Conservation (phyloP, 2,888 invertebrate species). For the Caenorhabditis angaria region DNA sequence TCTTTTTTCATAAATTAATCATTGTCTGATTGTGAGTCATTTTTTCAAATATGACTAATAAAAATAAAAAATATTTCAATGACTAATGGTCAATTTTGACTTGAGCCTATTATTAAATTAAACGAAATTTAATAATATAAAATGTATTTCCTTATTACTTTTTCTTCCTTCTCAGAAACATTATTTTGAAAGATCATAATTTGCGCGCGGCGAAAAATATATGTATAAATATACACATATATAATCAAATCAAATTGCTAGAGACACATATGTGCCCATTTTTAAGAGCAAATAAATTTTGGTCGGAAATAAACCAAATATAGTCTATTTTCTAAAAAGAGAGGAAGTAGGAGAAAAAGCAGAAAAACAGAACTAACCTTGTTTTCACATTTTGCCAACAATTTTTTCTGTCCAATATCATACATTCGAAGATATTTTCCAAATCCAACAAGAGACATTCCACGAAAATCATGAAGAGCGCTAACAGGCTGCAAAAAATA, state of each 20-base stretch:
- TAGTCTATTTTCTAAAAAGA: too few relatives aligned
- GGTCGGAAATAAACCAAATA: neutral
- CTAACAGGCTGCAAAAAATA: conserved; percentile 73
- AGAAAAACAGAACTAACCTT: conserved; percentile 77
- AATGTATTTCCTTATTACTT: too few relatives aligned
- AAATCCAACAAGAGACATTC: conserved; percentile 88
- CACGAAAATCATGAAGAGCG: conserved; percentile 89
- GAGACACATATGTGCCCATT: neutral
- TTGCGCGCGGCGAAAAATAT: too few relatives aligned
- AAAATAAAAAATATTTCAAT: neutral
- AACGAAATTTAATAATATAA: too few relatives aligned
- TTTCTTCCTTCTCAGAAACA: too few relatives aligned
- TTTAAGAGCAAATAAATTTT: neutral
- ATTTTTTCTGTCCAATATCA: conserved; percentile 94
- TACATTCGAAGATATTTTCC: conserved; percentile 91
- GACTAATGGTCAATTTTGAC: too few relatives aligned
- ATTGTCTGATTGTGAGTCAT: conserved; percentile 16
- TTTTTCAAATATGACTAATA: conserved; percentile 1
- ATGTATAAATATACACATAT: neutral
- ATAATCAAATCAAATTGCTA: neutral
- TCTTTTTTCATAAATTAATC: neutral
- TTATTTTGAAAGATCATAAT: too few relatives aligned
- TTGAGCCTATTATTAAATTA: too few relatives aligned
- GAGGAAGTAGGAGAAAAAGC: neutral
- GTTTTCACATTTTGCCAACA: conserved; percentile 96